These are phyloP conservation scores for Parapsyche elsis DNA, from an alignment of 1,140 invertebrate species.

Conservation along the genomic window DNA sequence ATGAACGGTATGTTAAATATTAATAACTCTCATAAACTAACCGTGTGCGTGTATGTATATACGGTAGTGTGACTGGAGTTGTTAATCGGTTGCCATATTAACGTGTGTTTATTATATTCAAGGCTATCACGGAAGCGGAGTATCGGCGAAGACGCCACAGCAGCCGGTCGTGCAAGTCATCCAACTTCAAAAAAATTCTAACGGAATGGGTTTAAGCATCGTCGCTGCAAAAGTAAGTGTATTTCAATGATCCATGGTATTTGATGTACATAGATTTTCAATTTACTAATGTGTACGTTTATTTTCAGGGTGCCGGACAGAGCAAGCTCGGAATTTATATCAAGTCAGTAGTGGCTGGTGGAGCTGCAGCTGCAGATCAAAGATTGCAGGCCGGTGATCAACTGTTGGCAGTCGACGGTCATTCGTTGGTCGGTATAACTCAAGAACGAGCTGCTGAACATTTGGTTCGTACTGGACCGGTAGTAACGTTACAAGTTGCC, in stretches of 20 bases:
- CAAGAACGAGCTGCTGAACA: slow-evolving; percentile 98
- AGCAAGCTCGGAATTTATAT: slow-evolving; percentile 96
- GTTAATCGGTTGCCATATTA: background rate
- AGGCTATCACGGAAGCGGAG: slow-evolving; percentile 70
- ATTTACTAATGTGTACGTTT: background rate
- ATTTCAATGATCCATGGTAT: background rate
- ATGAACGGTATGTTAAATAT: slow-evolving; percentile 77
- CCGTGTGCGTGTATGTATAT: background rate
- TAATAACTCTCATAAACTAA: background rate
- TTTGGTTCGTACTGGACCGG: slow-evolving; percentile 91
- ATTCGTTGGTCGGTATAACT: slow-evolving; percentile 95
- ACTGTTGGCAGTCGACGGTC: slow-evolving; percentile 95
- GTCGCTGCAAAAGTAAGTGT: slow-evolving; percentile 87
- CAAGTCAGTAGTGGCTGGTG: slow-evolving; percentile 95
- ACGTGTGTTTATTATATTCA: slow-evolving; percentile 43
- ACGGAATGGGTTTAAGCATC: slow-evolving; percentile 93
- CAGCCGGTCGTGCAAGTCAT: slow-evolving; percentile 83
- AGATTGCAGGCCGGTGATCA: slow-evolving; percentile 97
- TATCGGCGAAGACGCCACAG: slow-evolving; percentile 63
- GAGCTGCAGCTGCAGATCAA: slow-evolving; percentile 94
- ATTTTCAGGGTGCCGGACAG: slow-evolving; percentile 84
- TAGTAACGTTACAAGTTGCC: slow-evolving; percentile 94
- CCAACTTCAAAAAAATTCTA: slow-evolving; percentile 89
- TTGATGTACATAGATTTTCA: background rate
- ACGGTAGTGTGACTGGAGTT: background rate